Evolutionary conservation across 2,888 invertebrate genomes (phyloP).

Genomic region (Trilocha varians): DNA sequence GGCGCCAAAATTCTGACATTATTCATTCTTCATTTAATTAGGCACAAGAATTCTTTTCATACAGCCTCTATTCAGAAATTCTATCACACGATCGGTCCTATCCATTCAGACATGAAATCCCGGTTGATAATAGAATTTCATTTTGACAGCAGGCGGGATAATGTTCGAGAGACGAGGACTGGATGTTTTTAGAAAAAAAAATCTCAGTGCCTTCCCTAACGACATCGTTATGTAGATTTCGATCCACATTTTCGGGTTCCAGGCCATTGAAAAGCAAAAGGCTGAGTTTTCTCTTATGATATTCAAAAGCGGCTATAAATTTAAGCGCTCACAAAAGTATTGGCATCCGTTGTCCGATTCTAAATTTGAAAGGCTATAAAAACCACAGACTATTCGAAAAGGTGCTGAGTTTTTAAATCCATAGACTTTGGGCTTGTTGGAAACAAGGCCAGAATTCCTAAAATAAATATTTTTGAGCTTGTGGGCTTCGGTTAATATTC

Average conservation of each 20-base stretch:
- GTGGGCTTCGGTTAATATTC: too few species aligned
- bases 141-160: not conserved
- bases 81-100: not conserved
- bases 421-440: too few species aligned
- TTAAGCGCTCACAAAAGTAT: not conserved
- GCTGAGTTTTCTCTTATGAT: constrained; percentile 7
- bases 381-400: too few species aligned
- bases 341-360: not conserved
- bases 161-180: not conserved
- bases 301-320: constrained; percentile 2
- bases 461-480: too few species aligned
- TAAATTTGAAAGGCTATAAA: too few species aligned
- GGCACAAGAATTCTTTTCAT: not conserved
- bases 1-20: too few species aligned
- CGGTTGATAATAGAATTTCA: not conserved
- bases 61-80: not conserved
- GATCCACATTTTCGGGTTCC: constrained; percentile 24
- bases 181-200: not conserved
- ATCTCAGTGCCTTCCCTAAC: constrained; percentile 19
- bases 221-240: constrained; percentile 36
- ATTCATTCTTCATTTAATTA: not conserved
- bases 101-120: not conserved
- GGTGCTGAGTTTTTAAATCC: too few species aligned
- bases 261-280: constrained; percentile 23
- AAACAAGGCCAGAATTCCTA: too few species aligned